These are phyloP conservation scores for Campoletis sonorensis DNA, from an alignment of 1,140 invertebrate species.

Conservation along the genomic window DNA sequence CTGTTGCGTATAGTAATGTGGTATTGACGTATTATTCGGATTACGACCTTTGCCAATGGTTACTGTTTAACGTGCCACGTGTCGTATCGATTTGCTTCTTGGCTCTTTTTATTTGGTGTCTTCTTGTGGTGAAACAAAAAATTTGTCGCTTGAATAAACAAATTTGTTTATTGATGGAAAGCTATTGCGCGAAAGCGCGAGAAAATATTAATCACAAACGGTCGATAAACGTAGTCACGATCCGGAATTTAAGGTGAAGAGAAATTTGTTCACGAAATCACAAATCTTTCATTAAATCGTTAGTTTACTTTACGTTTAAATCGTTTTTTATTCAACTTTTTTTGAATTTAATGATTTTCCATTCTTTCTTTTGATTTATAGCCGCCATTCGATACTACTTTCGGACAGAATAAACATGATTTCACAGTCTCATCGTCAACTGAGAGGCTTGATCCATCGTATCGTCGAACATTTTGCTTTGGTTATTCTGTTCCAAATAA, in stretches of 20 bases:
- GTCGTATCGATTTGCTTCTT: background rate
- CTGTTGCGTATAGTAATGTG: no score
- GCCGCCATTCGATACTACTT: background rate
- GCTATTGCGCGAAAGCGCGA: background rate
- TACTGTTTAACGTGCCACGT: background rate
- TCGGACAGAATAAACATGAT: background rate
- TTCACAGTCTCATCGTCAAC: background rate
- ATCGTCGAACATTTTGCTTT: background rate
- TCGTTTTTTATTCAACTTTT: no score
- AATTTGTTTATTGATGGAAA: background rate
- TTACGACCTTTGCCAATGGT: background rate
- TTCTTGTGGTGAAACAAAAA: conserved; percentile 8
- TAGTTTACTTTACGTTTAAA: no score
- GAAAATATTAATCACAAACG: background rate
- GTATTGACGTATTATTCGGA: no score
- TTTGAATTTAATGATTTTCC: no score
- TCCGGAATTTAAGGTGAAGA: background rate
- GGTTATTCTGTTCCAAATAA: background rate
- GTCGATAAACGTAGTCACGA: background rate
- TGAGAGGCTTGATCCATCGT: background rate
- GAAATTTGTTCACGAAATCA: no score
- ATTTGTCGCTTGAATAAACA: conserved; percentile 1
- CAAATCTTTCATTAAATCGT: no score
- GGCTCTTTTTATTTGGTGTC: background rate
- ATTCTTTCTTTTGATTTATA: no score